Base-by-base conservation (phyloP, 2,113 vertebrate species). In the Rhipidura dahli region DNA sequence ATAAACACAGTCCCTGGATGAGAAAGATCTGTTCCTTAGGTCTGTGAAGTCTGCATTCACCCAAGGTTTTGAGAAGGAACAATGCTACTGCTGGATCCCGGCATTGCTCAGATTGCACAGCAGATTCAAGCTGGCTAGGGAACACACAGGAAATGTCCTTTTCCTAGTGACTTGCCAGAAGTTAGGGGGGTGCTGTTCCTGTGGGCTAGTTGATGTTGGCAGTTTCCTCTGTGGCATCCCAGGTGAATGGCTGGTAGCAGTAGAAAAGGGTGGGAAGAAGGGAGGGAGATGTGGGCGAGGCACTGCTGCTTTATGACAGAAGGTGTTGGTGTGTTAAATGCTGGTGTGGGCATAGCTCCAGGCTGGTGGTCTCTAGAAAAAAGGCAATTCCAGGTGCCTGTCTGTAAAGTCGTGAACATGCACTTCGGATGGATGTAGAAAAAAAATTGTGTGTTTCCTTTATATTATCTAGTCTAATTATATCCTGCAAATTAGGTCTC, bases 261-360 rank as follows among this genome's bases (percentile, higher is more conserved):
- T 15, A 10, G 22, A 64, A 64, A 15, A 12, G 15, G 1, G 3
- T 39, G 4, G 49, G 45, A 75, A 45, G 30, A 31, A 91, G 33
- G 15, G 28, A 33, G 26, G 5, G 22, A 45, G 10, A 5, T 0
- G 7, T 28, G 17, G 49, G 13, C 0, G 2, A 51, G 42, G 19
- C 30, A 2, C 30, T 56, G 22, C 27, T 68, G 23, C 31, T 53
- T 37, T 59, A 2, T 59, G 47, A 8, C 24, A 28, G n/a, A 37
- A 57, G 15, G 23, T 79, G 22, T 30, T 75, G 60, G 22, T 3
- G 6, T 42, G 23, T 79, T 78, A 44, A 82, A 33, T 73, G 21
- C 23, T 69, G 45, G 5, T 49, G 9, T 70, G 64, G 10, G 13
- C 8, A 39, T 59, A 78, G 39, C 35, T 89, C 6, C 21, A 50